Percentiles rank a stretch among this genome's conserved stretches.
These are phyloP conservation scores for Helicoverpa assulta DNA, from an alignment of 2,888 invertebrate genomes.

Conservation along the genomic window DNA sequence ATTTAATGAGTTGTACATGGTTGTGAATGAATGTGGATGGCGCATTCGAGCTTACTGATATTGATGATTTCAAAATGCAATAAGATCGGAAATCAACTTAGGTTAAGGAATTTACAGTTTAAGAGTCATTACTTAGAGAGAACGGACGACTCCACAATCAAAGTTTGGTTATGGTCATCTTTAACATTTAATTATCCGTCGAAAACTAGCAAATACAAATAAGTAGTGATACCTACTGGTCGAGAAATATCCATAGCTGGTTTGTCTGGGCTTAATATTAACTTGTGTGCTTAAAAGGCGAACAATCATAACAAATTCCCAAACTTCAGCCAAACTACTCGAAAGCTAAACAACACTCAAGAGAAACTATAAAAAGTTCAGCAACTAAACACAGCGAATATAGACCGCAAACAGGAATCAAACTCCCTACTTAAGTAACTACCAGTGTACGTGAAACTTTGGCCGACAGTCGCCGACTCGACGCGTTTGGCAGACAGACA, in stretches of 20 bases:
- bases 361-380: conserved; percentile 40
- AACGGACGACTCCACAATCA: too few relatives aligned
- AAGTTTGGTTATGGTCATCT: too few relatives aligned
- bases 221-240: not conserved
- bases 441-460: conserved; percentile 28
- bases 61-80: conserved; percentile 18
- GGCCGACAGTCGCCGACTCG: conserved; percentile 41
- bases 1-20: conserved; percentile 13
- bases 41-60: conserved; percentile 4
- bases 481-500: conserved; percentile 32
- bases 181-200: too few relatives aligned
- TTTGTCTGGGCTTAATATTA: not conserved
- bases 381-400: conserved; percentile 41
- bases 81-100: not conserved
- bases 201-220: not conserved
- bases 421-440: conserved; percentile 34
- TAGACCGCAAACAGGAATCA: conserved; percentile 46
- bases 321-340: conserved; percentile 17
- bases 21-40: conserved; percentile 16
- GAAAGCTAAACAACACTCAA: conserved; percentile 19
- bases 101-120: too few relatives aligned
- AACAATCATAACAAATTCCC: not conserved
- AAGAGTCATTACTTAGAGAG: too few relatives aligned
- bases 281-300: not conserved
- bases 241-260: not conserved